Base-by-base conservation (phyloP, 2,888 invertebrate species). In the Stenichneumon culpator region DNA sequence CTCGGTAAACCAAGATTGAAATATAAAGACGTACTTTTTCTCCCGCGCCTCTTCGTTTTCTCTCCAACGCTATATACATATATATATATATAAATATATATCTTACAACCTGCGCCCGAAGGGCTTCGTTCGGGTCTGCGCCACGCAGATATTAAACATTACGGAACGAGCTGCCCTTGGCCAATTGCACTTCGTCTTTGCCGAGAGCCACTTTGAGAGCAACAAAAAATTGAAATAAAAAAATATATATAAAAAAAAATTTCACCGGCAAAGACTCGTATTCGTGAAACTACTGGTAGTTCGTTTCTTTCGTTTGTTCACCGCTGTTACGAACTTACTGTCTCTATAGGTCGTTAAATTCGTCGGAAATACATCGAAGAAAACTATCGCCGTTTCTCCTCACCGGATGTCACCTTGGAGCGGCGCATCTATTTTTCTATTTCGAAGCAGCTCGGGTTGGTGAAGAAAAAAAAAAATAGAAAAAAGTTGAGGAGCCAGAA, bases 1-100 rank as follows among this genome's bases (percentile, higher is more conserved):
- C 86, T 81, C 79, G 80, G 85, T 79, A 60, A 83, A 84, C 88
- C 87, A 87, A 90, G 92, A 92, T 92, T 92, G 92, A 92, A 92
- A 92, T 91, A 91, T 91, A 91, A 92, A 92, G 88, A 67, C 86
- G 82, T 84, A 86, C 54, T 54, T 67, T 78, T 60, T 60, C 65
- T 52, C 16, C 36, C 16, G 25, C 16, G 4, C 3, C 32, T 16
- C 32, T 63, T n/a, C 60, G 4, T 60, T 60, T 60, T 28, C 60
- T 9, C 16, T 60, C 16, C 5, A 11, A 16, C 28, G 60, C 16
- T 60, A 7, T 22, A 19, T 60, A 14, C 5, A 28, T 7, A 22
- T 22, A 22, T 22, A 19, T 19, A 22, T 36, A 39, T 57, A 22
- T 22, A 22, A n/a, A 54, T 47, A 44, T 57, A 14, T 44, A 54